Evolutionary conservation across 2,888 invertebrate species (phyloP), one percentile per base, ranked within the genome.

Genomic region (Acanthococcus lagerstroemiae): DNA sequence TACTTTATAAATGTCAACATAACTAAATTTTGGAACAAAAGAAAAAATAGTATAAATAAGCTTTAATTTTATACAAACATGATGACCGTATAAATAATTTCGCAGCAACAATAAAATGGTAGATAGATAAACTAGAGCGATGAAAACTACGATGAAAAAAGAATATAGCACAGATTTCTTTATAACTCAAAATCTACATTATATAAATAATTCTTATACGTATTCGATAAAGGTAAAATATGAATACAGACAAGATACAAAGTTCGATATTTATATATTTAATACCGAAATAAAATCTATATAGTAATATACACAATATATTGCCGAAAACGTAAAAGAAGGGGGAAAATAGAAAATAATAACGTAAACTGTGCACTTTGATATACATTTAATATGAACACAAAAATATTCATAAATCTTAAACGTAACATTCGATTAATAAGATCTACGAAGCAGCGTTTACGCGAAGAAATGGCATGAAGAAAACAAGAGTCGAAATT

Each of bases 361-460:
- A n/a, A n/a, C n/a, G n/a, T n/a, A 37, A 12, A 48, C 45, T 46
- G 58, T 58, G 58, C 46, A 24, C 9, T 58, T 46, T 46, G 21
- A 58, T 58, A 44, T 58, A 46, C 46, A 58, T 21, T 45, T 45
- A 45, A 44, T 44, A 57, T 58, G 58, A 58, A 58, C 58, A 58
- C 58, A 58, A 58, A 45, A 6, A 46, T 58, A 58, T 58, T 58
- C 58, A 58, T 58, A 58, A 58, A 37, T 58, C 12, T 52, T 22
- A 15, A 22, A 45, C 19, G 46, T 45, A 45, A 45, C 15, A 17
- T 45, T 45, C 17, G 15, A 45, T n/a, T n/a, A n/a, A n/a, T n/a
- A n/a, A n/a, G n/a, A n/a, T n/a, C n/a, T 5, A 45, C 46, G 15
- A 45, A 17, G 46, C 19, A 45, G 19, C 15, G 19, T 15, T 45